Percentiles rank a stretch among this genome's conserved stretches.
These are phyloP conservation scores for Podarcis siculus DNA, from an alignment of 2,797 vertebrate species.

Conservation along the genomic window DNA sequence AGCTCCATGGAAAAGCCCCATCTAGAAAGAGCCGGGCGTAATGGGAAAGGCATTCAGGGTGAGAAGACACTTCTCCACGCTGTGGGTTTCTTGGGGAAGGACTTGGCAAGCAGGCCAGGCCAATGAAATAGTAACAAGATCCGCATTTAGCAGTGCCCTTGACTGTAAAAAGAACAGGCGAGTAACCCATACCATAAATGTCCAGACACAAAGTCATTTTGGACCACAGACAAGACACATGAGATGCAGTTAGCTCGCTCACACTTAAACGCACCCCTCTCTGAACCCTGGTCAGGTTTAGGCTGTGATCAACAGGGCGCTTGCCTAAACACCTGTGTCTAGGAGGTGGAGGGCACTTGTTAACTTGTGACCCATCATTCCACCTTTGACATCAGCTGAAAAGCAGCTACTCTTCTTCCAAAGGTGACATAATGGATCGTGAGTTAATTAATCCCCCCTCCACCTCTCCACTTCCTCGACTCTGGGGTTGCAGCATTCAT, in stretches of 20 bases:
- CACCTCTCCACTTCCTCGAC: too few relatives aligned
- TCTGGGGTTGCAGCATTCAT: too few relatives aligned
- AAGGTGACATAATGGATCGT: too few relatives aligned
- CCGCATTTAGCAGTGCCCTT: slow-evolving; percentile 65
- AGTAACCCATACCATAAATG: slow-evolving; percentile 70
- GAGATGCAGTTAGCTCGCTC: slow-evolving; percentile 47
- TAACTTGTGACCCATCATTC: background rate
- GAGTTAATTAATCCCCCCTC: too few relatives aligned
- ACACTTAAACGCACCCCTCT: slow-evolving; percentile 37
- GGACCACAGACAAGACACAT: slow-evolving; percentile 63
- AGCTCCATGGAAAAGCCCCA: slow-evolving; percentile 53
- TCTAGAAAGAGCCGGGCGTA: slow-evolving; percentile 28
- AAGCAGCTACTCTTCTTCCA: too few relatives aligned
- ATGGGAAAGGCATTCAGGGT: slow-evolving; percentile 51
- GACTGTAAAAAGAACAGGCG: slow-evolving; percentile 65
- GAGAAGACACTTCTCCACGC: slow-evolving; percentile 54
- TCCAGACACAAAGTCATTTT: slow-evolving; percentile 70
- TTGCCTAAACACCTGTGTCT: background rate
- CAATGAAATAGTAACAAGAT: slow-evolving; percentile 56
- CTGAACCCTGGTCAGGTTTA: slow-evolving; percentile 45
- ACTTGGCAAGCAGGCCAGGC: slow-evolving; percentile 45
- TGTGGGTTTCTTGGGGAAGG: slow-evolving; percentile 49
- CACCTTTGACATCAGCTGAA: background rate
- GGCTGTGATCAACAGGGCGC: background rate
- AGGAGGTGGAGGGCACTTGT: too few relatives aligned